phyloP scores from a whole-genome alignment of 2,888 invertebrate genomes.

The Alsophila aescularia region DNA sequence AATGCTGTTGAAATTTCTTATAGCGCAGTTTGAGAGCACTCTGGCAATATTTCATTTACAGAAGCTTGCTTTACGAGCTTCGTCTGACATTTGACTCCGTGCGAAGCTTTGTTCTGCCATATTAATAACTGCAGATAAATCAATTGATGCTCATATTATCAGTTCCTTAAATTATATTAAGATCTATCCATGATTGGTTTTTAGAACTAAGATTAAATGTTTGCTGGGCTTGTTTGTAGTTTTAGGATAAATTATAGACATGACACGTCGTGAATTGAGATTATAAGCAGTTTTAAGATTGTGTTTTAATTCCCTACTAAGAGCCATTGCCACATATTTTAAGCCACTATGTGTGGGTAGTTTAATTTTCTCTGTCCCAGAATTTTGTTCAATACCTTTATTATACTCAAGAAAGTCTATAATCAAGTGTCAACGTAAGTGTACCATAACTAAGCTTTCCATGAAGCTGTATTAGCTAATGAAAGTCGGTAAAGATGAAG shows the following conservation, averaged over 20 bases:
- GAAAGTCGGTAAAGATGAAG: slow-evolving; percentile 30
- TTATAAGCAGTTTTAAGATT: no score
- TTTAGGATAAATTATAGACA: no score
- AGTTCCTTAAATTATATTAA: slow-evolving; percentile 3
- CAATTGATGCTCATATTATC: slow-evolving; percentile 41
- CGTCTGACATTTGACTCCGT: slow-evolving; percentile 60
- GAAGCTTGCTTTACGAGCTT: slow-evolving; percentile 57
- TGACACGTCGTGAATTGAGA: no score
- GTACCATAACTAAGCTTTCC: slow-evolving; percentile 35
- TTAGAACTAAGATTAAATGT: slow-evolving; percentile 4
- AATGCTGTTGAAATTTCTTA: slow-evolving; percentile 44
- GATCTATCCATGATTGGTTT: background rate
- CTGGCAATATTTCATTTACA: slow-evolving; percentile 61
- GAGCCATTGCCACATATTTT: background rate
- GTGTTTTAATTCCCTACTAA: no score
- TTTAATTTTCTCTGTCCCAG: slow-evolving; percentile 3
- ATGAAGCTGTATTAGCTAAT: slow-evolving; percentile 34
- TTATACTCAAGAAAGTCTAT: slow-evolving; percentile 7
- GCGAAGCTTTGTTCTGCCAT: slow-evolving; percentile 52
- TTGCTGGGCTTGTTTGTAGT: background rate
- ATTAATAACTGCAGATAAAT: slow-evolving; percentile 48
- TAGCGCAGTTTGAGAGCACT: slow-evolving; percentile 38
- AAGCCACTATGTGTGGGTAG: background rate
- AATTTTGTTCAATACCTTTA: background rate
- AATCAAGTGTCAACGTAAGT: slow-evolving; percentile 10